A percentile compares a stretch with the other conserved stretches of the same genome.
phyloP scores from a whole-genome alignment of 2,113 vertebrate genomes.

The Origma solitaria region DNA sequence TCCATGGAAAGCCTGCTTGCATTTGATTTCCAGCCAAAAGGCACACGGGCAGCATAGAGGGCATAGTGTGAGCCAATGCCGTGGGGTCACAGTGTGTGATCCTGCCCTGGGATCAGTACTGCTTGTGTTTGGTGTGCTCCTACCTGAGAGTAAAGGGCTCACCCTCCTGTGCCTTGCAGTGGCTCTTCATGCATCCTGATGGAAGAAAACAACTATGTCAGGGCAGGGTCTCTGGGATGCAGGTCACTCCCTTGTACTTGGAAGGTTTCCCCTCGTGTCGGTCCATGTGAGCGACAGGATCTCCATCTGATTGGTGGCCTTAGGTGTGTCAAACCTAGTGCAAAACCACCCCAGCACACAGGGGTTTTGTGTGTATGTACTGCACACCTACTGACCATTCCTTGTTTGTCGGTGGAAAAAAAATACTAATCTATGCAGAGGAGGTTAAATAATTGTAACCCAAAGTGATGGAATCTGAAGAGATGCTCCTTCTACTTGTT shows the following conservation, averaged over 20 bases:
- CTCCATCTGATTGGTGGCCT: background rate
- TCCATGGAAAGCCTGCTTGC: fast-evolving
- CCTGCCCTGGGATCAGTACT: background rate
- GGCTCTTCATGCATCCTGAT: background rate
- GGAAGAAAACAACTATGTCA: fast-evolving
- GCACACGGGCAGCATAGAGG: fast-evolving
- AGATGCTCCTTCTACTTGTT: background rate
- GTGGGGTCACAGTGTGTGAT: background rate
- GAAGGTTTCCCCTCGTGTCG: background rate
- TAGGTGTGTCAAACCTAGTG: background rate
- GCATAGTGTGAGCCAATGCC: fast-evolving
- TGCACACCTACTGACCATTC: background rate
- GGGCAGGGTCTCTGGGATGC: background rate
- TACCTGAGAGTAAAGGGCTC: background rate
- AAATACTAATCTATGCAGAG: background rate
- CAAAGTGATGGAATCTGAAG: background rate
- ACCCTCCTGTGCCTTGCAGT: background rate
- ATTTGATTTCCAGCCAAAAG: fast-evolving
- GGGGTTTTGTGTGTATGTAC: fast-evolving
- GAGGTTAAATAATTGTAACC: background rate
- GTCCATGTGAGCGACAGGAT: background rate
- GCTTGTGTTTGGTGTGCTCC: background rate
- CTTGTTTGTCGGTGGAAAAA: background rate
- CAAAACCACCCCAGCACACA: fast-evolving
- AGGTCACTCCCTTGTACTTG: fast-evolving